Conservation (phyloP, 2,888 invertebrate genomes). For the Tillus elongatus region DNA sequence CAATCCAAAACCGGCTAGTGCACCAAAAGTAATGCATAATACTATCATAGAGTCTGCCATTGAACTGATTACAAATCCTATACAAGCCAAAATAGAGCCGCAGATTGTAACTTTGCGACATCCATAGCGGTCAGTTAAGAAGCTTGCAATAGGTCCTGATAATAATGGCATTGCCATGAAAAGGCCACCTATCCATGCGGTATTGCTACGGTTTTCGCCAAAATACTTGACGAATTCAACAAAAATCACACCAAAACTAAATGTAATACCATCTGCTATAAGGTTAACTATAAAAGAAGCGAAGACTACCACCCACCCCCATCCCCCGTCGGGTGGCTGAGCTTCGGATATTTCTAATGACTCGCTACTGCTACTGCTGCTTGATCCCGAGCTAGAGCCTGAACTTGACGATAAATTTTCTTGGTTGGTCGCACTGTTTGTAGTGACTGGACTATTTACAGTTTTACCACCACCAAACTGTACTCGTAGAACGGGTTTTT, state of each 20-base stretch:
- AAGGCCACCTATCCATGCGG: constrained; percentile 82
- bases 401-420: constrained; percentile 38
- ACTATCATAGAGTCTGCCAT: constrained; percentile 67
- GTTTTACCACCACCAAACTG: constrained; percentile 48
- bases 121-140: constrained; percentile 73
- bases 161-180: constrained; percentile 87
- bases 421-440: constrained; percentile 23
- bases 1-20: constrained; percentile 75
- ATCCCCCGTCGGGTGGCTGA: constrained; percentile 78
- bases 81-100: constrained; percentile 64
- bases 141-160: constrained; percentile 77
- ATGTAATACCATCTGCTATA: constrained; percentile 86
- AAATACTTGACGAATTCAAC: constrained; percentile 79
- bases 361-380: constrained; percentile 51
- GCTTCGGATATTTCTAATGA: constrained; percentile 58
- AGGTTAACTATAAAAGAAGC: constrained; percentile 83
- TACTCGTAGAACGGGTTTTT: constrained; percentile 46
- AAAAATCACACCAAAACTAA: constrained; percentile 85
- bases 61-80: constrained; percentile 70
- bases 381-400: constrained; percentile 24
- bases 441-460: constrained; percentile 19
- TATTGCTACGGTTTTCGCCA: constrained; percentile 73
- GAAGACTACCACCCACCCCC: constrained; percentile 88
- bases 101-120: constrained; percentile 70
- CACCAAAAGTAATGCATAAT: constrained; percentile 72